These are phyloP conservation scores for Ypsolopha scabrella DNA, from an alignment of 2,888 invertebrate species.

Conservation along the genomic window DNA sequence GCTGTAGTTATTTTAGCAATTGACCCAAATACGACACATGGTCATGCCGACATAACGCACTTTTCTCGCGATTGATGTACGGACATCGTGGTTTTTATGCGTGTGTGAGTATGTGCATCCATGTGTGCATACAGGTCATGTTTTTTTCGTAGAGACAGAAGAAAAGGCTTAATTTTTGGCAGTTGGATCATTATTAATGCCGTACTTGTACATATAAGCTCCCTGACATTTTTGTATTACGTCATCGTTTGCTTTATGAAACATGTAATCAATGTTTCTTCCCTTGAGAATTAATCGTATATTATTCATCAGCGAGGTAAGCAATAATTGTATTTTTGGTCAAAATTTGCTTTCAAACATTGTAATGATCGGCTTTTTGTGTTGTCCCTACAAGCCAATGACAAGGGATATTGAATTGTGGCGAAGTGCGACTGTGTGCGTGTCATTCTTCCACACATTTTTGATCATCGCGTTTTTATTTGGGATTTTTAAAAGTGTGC, in stretches of 20 bases:
- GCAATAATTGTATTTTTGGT: neutral
- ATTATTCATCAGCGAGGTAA: neutral
- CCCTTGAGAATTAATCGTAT: too few species aligned
- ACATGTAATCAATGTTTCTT: too few species aligned
- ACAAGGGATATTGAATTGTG: conserved; percentile 66
- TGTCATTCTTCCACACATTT: conserved; percentile 63
- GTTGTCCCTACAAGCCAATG: conserved; percentile 49
- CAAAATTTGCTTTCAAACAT: neutral
- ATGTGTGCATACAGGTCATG: neutral
- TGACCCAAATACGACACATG: conserved; percentile 61
- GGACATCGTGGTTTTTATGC: conserved; percentile 2
- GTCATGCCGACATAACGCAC: conserved; percentile 41
- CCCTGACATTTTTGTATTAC: neutral
- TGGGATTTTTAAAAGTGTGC: conserved; percentile 38
- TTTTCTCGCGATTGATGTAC: conserved; percentile 13
- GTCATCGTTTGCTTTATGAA: neutral
- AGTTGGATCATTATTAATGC: neutral
- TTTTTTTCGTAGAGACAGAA: neutral
- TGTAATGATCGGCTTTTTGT: conserved; percentile 17
- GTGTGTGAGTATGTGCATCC: conserved; percentile 16
- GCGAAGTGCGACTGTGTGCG: conserved; percentile 35
- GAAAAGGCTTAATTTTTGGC: neutral
- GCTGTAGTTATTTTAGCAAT: conserved; percentile 42
- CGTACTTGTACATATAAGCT: too few species aligned
- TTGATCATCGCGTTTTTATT: conserved; percentile 63